Percentiles rank a stretch among this genome's conserved stretches.
Conservation (phyloP, 2,888 invertebrate species). For the Oscheius sp. region DNA sequence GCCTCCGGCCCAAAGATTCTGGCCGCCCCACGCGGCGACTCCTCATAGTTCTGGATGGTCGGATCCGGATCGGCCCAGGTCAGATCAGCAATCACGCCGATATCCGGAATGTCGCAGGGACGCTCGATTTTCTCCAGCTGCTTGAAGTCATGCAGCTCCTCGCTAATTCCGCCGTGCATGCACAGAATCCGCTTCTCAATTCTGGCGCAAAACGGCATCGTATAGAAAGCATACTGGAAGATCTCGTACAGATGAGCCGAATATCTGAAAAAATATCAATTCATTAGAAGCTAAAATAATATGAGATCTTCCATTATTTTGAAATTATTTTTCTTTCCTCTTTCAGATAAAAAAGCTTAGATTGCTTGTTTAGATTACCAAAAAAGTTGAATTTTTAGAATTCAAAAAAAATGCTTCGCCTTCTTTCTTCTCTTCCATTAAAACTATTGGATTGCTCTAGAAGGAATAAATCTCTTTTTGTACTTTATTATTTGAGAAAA, state of each 20-base stretch:
- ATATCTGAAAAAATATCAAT: slow-evolving; percentile 15
- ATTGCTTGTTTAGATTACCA: too few relatives aligned
- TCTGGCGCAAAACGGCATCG: slow-evolving; percentile 95
- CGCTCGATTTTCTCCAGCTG: slow-evolving; percentile 75
- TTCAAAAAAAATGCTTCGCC: too few relatives aligned
- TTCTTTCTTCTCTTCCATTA: too few relatives aligned
- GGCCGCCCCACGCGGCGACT: slow-evolving; percentile 55
- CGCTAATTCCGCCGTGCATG: slow-evolving; percentile 78
- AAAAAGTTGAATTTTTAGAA: too few relatives aligned
- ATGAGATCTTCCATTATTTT: too few relatives aligned
- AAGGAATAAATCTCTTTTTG: too few relatives aligned
- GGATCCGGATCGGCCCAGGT: slow-evolving; percentile 69
- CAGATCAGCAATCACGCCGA: slow-evolving; percentile 73
- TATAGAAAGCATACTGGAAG: slow-evolving; percentile 80
- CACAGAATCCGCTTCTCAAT: slow-evolving; percentile 83
- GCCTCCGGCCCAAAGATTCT: slow-evolving; percentile 61
- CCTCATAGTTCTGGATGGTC: slow-evolving; percentile 48
- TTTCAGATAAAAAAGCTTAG: too few relatives aligned
- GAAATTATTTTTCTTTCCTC: too few relatives aligned
- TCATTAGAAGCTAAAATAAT: too few relatives aligned
- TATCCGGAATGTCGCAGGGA: slow-evolving; percentile 76
- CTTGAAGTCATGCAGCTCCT: slow-evolving; percentile 53
- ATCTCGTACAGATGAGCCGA: slow-evolving; percentile 54
- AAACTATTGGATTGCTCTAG: too few relatives aligned
- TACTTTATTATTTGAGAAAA: too few relatives aligned